Evolutionary conservation across 2,113 vertebrate genomes (phyloP), one percentile per base, ranked within the genome.

Genomic region (Miniopterus natalensis): DNA sequence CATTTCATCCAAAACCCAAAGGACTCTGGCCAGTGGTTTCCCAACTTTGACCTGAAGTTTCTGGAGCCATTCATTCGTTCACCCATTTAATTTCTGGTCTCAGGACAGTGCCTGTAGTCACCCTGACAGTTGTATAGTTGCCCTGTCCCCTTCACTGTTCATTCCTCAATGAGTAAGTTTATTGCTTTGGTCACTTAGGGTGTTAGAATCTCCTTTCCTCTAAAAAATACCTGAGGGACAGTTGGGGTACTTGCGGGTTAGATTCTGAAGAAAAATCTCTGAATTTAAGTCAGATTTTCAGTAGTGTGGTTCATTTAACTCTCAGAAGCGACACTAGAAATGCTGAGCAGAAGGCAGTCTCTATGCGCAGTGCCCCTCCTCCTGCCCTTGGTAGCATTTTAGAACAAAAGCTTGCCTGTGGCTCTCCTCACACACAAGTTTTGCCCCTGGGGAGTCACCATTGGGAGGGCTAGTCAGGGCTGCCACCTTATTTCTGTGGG

Each of bases 321-420:
- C 5, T 36, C 42, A 91, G 66, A 93, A 36, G 53, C 40, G 55
- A 79, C 78, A 36, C 70, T 47, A 42, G 75, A 95, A 94, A 74
- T 96, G 68, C 74, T 77, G 89, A 88, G 40, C 81, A 53, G 88
- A 95, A 89, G 80, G 84, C 78, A 25, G 92, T 29, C 86, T 81
- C 31, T 14, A 3, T 8, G 45, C 65, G 45, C 25, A 2, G 1
- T 0, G 1, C 20, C 29, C 51, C 9, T 5, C 75, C 65, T 51
- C n/a, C 75, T 65, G 15, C 57, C 74, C 47, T 70, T 88, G 90
- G 91, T 89, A 92, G 94, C 49, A 27, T 95, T 95, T 96, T 79
- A 85, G 51, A 77, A 63, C 92, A 97, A 92, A 95, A 96, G 85
- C 79, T 23, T 15, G 40, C 75, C 88, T 95, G 75, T 96, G 47